These are phyloP conservation scores for Apaloderma vittatum DNA, from an alignment of 2,113 vertebrate genomes.

Conservation along the genomic window DNA sequence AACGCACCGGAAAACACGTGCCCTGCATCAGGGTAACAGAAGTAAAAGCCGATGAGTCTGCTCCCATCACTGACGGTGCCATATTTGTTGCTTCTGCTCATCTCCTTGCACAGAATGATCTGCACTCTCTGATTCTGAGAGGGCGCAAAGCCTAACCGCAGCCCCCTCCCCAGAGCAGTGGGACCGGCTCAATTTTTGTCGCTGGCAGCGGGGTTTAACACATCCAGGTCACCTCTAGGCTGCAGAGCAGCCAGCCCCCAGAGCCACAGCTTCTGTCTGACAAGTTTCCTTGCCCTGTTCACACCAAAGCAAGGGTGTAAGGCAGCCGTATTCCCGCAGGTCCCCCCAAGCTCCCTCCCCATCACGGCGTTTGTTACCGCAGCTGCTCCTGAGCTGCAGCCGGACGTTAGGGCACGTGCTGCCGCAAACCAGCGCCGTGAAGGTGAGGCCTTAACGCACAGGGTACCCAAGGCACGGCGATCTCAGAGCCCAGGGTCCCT, in stretches of 20 bases:
- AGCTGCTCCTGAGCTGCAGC: background rate
- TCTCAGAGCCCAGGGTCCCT: background rate
- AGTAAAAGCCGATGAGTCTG: background rate
- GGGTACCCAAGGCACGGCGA: fast-evolving
- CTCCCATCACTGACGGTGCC: background rate
- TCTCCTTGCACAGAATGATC: background rate
- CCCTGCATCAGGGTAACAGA: background rate
- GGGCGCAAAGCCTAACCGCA: background rate
- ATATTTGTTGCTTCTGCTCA: background rate
- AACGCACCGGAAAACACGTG: slow-evolving; percentile 37
- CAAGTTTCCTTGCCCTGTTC: background rate
- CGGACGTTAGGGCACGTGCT: fast-evolving
- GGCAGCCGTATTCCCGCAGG: no score
- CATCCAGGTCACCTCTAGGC: background rate
- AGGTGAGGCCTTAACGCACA: fast-evolving
- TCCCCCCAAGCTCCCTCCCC: background rate
- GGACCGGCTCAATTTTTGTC: background rate
- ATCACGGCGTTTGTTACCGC: fast-evolving
- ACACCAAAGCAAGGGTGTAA: background rate
- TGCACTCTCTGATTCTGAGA: background rate
- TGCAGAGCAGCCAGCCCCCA: background rate
- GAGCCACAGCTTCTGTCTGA: background rate
- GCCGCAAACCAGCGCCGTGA: fast-evolving
- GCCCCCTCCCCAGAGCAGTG: fast-evolving
- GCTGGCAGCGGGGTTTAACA: background rate